Base-by-base conservation (phyloP, 2,888 invertebrate genomes). In the Periphyllus acericola region DNA sequence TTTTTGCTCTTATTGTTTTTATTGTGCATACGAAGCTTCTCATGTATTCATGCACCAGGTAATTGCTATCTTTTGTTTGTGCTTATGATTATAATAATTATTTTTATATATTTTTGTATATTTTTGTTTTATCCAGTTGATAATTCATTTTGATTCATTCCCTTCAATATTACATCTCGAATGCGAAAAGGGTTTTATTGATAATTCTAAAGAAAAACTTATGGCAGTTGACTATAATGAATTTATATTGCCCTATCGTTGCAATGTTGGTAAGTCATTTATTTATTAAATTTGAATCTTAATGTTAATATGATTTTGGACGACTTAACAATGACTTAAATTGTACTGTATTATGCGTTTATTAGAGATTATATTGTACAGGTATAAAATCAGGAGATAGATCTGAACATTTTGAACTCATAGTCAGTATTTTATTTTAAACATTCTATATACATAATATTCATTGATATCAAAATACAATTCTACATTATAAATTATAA, bases 1-100 rank as follows among this genome's bases (percentile, higher is more conserved):
- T 81, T 81, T 81, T 87, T 89, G 89, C n/a, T 52, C 40, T 2
- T 72, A 80, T 80, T 89, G 89, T 55, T 89, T 89, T 60, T 89
- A 89, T 32, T 84, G 89, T 60, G 89, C 83, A 32, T 89, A 83
- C 32, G n/a, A 74, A 25, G 60, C 60, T 9, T 74, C 46, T 34
- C 89, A 89, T 79, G 89, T 89, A 32, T 25, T 80, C 9, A 36
- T 55, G 40, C 89, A 89, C 19, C 84, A 84, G 79, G 89, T 89
- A 83, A 34, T 34, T 71, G 52, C n/a, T 68, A 46, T 85, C 34
- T 68, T n/a, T 46, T 46, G 14, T 46, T 14, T 46, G 14, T 46
- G 11, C 46, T 46, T 46, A 46, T 46, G 14, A 14, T 46, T 46
- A 11, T 46, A 46, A 46, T 46, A 46, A 46, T 46, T 3, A 32